Base-by-base conservation (phyloP, 1,140 invertebrate species). In the Linepithema humile region DNA sequence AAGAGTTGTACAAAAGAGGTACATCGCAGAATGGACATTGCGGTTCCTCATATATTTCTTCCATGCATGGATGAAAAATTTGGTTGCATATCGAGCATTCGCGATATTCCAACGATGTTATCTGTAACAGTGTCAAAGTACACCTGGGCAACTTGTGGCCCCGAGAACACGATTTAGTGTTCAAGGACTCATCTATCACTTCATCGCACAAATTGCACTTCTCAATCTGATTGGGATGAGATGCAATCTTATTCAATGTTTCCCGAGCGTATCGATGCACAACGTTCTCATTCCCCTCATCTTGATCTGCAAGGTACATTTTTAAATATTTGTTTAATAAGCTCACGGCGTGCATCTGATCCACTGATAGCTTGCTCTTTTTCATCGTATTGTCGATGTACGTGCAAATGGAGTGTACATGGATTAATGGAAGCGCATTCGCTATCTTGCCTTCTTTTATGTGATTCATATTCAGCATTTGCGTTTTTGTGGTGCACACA, bases 91-190 rank as follows among this genome's bases (percentile, higher is more conserved):
- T 85, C 0, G 89, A 85, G 72, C 94, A 94, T 2, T 69, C 80
- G n/a, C 87, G 85, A 69, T 92, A 94, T 5, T 89, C 86, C 0
- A 92, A 65, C 1, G 67, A 70, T 0, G 90, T 92, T 29, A 94
- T 87, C 88, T 94, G 94, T 20, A 93, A 86, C 10, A 93, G 82
- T 12, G 93, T 94, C n/a, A 91, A 57, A 10, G 92, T 89, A 83
- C 94, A 94, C 75, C 94, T 90, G 4, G 92, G 88, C 55, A 94
- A 86, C 57, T 92, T 91, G 60, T 94, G 94, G 17, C 93, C 94
- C 0, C 53, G 64, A 0, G 91, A 74, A 84, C 94, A 94, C 1
- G 80, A 78, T 2, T 75, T 84, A 2, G 77, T 82, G 15, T 87
- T 88, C 90, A 91, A 93, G 20, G 90, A 70, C 43, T 93, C 92